Evolutionary conservation across 2,113 vertebrate species (phyloP).

Genomic region (Galeopterus variegatus): DNA sequence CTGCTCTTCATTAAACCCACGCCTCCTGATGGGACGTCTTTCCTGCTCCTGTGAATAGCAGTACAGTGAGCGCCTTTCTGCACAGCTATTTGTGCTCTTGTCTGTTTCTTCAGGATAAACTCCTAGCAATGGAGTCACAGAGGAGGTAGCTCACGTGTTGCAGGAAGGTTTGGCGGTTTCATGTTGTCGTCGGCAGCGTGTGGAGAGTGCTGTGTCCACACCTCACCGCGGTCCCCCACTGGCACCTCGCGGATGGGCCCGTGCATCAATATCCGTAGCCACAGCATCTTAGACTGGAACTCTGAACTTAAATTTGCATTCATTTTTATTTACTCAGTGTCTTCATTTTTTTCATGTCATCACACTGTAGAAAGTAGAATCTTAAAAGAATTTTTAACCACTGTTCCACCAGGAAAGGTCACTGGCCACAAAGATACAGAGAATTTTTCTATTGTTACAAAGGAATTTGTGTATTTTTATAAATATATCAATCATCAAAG

Average conservation of each 20-base stretch:
- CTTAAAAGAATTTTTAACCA: background rate
- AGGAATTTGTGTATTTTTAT: background rate
- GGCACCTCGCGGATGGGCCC: background rate
- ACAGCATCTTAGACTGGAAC: accelerated
- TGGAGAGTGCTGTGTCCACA: accelerated
- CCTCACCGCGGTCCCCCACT: accelerated
- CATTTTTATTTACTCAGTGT: accelerated
- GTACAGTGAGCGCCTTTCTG: accelerated
- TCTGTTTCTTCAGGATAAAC: accelerated
- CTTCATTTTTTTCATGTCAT: accelerated
- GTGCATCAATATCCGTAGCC: accelerated
- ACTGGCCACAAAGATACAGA: background rate
- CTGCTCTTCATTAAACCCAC: accelerated
- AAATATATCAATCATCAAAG: background rate
- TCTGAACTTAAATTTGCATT: accelerated
- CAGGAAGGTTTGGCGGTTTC: too few relatives aligned
- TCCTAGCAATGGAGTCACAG: accelerated
- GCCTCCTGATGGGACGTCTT: accelerated
- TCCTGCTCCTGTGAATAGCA: background rate
- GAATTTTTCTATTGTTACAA: background rate
- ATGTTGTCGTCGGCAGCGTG: background rate
- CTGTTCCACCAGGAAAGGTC: background rate
- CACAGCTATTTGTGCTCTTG: accelerated
- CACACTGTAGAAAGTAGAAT: accelerated
- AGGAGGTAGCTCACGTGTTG: too few relatives aligned